Evolutionary conservation across 2,797 vertebrate species (phyloP).

Genomic region (Streptopelia turtur): DNA sequence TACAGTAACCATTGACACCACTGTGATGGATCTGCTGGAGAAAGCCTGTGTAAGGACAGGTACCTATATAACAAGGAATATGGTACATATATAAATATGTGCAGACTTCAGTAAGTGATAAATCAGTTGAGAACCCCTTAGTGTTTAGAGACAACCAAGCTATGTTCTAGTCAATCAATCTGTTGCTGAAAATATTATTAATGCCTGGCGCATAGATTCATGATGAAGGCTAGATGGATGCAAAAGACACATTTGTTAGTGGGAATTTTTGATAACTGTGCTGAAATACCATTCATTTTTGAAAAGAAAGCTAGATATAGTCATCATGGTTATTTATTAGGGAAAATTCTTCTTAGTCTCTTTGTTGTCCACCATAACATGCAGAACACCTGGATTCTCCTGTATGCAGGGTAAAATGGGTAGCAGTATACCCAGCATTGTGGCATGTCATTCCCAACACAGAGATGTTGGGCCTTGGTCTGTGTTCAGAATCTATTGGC

Average conservation of each 20-base stretch:
- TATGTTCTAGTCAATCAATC: conserved; percentile 55
- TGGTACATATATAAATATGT: background rate
- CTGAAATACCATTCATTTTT: conserved; percentile 16
- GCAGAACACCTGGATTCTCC: background rate
- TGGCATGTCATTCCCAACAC: background rate
- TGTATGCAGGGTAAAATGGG: background rate
- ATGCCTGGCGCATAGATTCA: conserved; percentile 36
- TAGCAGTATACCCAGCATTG: background rate
- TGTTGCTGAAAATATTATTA: conserved; percentile 52
- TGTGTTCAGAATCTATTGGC: background rate
- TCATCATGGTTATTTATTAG: background rate
- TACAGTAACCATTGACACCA: background rate
- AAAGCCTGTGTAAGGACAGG: background rate
- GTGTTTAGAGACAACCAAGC: conserved; percentile 42
- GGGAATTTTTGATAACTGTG: conserved; percentile 17
- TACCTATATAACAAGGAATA: background rate
- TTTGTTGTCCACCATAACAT: background rate
- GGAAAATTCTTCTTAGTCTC: background rate
- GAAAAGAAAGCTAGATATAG: conserved; percentile 18
- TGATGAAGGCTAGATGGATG: conserved; percentile 14
- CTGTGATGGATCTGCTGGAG: background rate
- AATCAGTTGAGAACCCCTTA: conserved; percentile 45
- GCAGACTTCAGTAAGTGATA: background rate
- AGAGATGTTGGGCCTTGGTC: background rate
- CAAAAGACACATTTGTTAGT: background rate